Conservation (phyloP, 2,113 vertebrate genomes). For the Motacilla alba region DNA sequence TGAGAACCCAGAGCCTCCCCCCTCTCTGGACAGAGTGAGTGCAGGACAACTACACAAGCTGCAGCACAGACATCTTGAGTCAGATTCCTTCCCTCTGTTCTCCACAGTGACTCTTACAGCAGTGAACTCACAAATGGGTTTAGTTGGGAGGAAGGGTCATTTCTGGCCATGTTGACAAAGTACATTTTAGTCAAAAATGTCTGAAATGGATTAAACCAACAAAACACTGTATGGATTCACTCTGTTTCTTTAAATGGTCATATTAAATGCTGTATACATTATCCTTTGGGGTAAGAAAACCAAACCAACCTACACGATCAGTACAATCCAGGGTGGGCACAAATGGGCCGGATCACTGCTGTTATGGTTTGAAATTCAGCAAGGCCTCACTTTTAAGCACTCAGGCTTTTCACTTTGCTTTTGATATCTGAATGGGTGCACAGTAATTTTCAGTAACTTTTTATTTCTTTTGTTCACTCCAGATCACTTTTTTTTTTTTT, state of each 20-base stretch:
- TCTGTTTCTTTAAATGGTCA: not conserved
- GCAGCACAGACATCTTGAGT: not conserved
- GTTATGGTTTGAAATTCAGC: not conserved
- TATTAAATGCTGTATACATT: not conserved
- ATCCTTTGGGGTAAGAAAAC: not conserved
- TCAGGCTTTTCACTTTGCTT: not conserved
- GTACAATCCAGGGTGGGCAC: not conserved
- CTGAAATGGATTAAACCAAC: not conserved
- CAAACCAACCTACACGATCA: not conserved
- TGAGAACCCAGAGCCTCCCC: not conserved
- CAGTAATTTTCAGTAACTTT: not conserved
- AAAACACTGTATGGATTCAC: not conserved
- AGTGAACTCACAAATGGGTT: not conserved
- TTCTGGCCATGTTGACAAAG: not conserved
- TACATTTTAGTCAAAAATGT: not conserved
- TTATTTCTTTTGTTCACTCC: not conserved
- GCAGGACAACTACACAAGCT: not conserved
- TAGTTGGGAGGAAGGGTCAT: not conserved
- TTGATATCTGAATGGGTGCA: not conserved
- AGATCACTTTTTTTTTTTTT: not conserved
- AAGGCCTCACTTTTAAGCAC: not conserved
- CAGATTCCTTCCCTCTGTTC: not conserved
- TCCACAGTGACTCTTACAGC: not conserved
- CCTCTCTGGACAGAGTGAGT: rapidly evolving
- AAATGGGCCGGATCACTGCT: not conserved